These are phyloP conservation scores for Machimus rusticus DNA, from an alignment of 2,888 invertebrate species.

Conservation along the genomic window DNA sequence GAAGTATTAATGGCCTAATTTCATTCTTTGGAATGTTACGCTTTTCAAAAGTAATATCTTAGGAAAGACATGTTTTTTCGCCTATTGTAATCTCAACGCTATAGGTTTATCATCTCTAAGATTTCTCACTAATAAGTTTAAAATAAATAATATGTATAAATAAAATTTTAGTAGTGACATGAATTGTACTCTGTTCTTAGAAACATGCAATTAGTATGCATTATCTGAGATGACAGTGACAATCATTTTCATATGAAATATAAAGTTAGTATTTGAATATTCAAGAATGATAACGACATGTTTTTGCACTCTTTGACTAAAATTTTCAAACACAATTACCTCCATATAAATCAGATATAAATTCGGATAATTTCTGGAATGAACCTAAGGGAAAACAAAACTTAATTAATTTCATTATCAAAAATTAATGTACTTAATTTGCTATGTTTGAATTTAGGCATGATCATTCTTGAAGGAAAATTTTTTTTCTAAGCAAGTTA, in stretches of 20 bases:
- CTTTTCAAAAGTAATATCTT: too few relatives aligned
- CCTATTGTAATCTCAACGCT: too few relatives aligned
- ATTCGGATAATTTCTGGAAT: slow-evolving; percentile 60
- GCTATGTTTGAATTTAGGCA: slow-evolving; percentile 4
- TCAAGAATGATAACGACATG: slow-evolving; percentile 49
- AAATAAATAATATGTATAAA: too few relatives aligned
- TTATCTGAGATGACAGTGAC: neutral
- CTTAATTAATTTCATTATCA: slow-evolving; percentile 39
- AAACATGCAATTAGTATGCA: neutral
- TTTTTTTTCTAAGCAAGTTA: slow-evolving; percentile 18
- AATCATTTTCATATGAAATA: neutral
- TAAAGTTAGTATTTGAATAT: slow-evolving; percentile 34
- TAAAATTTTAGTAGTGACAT: too few relatives aligned
- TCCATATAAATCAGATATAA: slow-evolving; percentile 65
- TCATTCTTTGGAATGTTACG: too few relatives aligned
- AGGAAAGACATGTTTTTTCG: too few relatives aligned
- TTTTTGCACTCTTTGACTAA: slow-evolving; percentile 12
- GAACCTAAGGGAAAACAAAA: slow-evolving; percentile 60
- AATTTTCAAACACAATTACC: slow-evolving; percentile 60
- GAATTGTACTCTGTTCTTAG: too few relatives aligned
- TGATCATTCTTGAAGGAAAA: slow-evolving; percentile 49
- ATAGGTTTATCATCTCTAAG: too few relatives aligned
- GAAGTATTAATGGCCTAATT: too few relatives aligned
- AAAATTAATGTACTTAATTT: neutral
- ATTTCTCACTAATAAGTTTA: too few relatives aligned